Evolutionary conservation across 2,888 invertebrate species (phyloP).

Genomic region (Andrena flavipes): DNA sequence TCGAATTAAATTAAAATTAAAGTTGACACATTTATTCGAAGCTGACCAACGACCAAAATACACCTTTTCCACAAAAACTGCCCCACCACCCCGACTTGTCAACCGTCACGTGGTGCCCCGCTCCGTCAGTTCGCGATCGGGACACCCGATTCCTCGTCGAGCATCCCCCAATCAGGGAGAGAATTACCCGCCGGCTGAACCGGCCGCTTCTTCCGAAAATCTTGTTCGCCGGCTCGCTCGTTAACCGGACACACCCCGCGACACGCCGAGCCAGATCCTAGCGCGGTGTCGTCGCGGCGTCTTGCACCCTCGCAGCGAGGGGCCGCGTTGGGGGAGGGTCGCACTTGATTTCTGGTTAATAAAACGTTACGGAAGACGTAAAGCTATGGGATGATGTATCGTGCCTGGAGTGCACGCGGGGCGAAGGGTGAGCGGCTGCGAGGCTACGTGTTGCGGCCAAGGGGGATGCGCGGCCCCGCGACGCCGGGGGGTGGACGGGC

Average conservation of each 20-base stretch:
- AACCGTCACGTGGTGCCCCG: slow-evolving; percentile 29
- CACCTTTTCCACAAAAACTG: background rate
- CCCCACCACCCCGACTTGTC: slow-evolving; percentile 11
- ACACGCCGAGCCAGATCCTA: background rate
- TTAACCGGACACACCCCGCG: slow-evolving; percentile 25
- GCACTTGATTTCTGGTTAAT: slow-evolving; percentile 79
- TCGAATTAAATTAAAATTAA: too few species aligned
- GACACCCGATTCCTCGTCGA: slow-evolving; percentile 38
- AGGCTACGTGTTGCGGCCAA: slow-evolving; percentile 68
- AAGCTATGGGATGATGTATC: slow-evolving; percentile 80
- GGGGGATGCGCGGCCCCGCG: slow-evolving; percentile 42
- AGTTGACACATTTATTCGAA: too few species aligned
- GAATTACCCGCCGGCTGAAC: slow-evolving; percentile 35
- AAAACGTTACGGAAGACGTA: slow-evolving; percentile 78
- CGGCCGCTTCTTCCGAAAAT: slow-evolving; percentile 15
- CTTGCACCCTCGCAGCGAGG: background rate
- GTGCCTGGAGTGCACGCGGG: slow-evolving; percentile 46
- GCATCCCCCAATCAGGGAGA: slow-evolving; percentile 32
- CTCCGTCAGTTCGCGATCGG: background rate
- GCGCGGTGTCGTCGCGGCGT: background rate
- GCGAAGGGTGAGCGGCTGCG: slow-evolving; percentile 43
- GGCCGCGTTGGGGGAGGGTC: background rate
- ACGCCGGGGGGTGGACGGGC: slow-evolving; percentile 10
- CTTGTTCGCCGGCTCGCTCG: slow-evolving; percentile 7
- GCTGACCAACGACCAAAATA: background rate